These are phyloP conservation scores for Trichonephila inaurata DNA, from an alignment of 1,140 invertebrate genomes.

Conservation along the genomic window DNA sequence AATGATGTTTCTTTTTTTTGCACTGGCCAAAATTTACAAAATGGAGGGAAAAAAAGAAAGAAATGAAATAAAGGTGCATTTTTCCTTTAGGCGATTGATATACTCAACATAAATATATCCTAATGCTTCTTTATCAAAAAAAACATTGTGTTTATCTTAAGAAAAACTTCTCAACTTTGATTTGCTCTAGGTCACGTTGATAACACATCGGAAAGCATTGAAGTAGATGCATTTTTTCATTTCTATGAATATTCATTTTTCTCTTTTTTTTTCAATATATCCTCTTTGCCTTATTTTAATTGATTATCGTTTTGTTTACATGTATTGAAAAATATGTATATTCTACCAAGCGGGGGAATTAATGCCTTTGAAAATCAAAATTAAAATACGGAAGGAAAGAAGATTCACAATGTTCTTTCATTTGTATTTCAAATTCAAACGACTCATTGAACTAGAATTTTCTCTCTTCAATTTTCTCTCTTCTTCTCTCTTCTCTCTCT, in stretches of 20 bases:
- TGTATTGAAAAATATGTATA: too few species aligned
- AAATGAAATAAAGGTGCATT: neutral
- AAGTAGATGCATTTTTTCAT: neutral
- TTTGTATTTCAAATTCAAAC: too few species aligned
- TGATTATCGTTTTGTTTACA: neutral
- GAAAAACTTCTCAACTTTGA: slow-evolving; percentile 42
- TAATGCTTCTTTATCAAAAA: slow-evolving; percentile 8
- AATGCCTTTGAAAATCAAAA: too few species aligned
- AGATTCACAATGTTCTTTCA: too few species aligned
- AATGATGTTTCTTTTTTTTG: neutral
- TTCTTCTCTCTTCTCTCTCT: too few species aligned
- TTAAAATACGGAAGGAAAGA: too few species aligned
- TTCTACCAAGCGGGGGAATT: too few species aligned
- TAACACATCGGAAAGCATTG: neutral
- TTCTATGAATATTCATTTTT: neutral
- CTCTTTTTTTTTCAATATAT: neutral
- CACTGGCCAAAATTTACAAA: slow-evolving; percentile 1
- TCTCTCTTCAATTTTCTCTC: too few species aligned
- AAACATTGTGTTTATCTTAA: slow-evolving; percentile 31
- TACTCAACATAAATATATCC: neutral
- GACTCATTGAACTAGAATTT: too few species aligned
- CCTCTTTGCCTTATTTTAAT: neutral
- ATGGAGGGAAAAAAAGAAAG: neutral
- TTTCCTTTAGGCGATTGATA: neutral
- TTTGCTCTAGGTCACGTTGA: slow-evolving; percentile 51